Conservation (phyloP, 2,113 vertebrate genomes). For the Odobenus rosmarus region DNA sequence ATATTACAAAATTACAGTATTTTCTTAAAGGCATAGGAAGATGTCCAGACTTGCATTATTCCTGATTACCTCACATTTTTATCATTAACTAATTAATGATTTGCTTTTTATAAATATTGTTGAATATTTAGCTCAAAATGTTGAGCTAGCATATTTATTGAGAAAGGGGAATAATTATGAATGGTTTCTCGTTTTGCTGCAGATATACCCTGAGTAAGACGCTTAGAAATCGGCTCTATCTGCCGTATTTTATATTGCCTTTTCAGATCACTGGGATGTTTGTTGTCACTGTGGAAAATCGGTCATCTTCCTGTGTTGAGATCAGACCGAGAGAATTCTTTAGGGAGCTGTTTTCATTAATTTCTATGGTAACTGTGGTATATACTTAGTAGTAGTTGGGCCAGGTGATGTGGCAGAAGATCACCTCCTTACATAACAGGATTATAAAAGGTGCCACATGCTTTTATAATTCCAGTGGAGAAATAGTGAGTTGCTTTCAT, state of each 20-base stretch:
- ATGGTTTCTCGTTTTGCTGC: slow-evolving; percentile 4
- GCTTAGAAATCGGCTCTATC: background rate
- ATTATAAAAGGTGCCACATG: background rate
- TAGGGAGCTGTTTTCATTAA: background rate
- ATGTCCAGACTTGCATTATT: slow-evolving; percentile 43
- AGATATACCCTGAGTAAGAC: background rate
- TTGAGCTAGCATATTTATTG: slow-evolving; percentile 46
- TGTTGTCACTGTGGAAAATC: background rate
- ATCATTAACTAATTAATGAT: slow-evolving; percentile 60
- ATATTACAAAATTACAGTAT: slow-evolving; percentile 68
- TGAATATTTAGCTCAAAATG: background rate
- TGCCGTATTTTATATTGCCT: background rate
- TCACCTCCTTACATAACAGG: slow-evolving; percentile 12
- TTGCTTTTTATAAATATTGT: slow-evolving; percentile 48
- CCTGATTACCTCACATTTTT: slow-evolving; percentile 34
- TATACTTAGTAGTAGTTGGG: background rate
- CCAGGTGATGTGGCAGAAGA: background rate
- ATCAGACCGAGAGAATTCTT: background rate
- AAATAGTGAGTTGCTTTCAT: slow-evolving; percentile 22
- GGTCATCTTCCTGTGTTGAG: background rate
- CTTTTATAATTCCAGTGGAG: background rate
- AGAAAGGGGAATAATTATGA: slow-evolving; percentile 25
- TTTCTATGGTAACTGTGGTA: background rate
- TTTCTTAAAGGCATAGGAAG: slow-evolving; percentile 73
- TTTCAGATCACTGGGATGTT: background rate